Base-by-base conservation (phyloP, 2,797 vertebrate species). In the Semaprochilodus insignis region DNA sequence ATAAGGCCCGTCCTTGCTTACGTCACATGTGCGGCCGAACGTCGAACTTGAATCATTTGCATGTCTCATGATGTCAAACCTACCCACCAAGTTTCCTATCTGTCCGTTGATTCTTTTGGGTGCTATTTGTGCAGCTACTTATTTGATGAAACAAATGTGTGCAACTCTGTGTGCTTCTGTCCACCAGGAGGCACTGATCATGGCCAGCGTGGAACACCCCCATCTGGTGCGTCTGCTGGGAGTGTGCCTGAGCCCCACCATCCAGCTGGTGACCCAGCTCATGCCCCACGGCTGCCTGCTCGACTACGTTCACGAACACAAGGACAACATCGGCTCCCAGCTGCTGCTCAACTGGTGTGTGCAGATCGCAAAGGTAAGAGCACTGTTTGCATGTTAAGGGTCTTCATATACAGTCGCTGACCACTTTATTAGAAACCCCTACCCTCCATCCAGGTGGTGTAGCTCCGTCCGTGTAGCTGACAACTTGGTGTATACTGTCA, bases 191-290 rank as follows among this genome's bases (percentile, higher is more conserved):
- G 96, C 96, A 6, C 93, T 97, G 81, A 96, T 97, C 85, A 97
- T 97, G 96, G 96, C 96, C 82, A 97, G 96, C 81, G 94, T 97
- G 95, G 96, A 97, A 82, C 96, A 97, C 83, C 96, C 96, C 0
- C 96, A 97, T 87, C 91, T 97, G 82, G 95, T 96, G 60, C 93
- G 96, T 51, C 91, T 97, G 13, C 71, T 97, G 63, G 96, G 96
- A 0, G 96, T 97, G 48, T 96, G 95, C 77, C 83, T 97, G 87
- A 97, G 95, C 89, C 96, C 96, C 0, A 96, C 94, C 4, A 95
- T 97, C 60, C 96, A 97, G 52, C 91, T 97, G 1, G 96, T 97
- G 74, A 97, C 96, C 25, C 96, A 97, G 84, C 92, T 97, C 34
- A 96, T 97, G 96, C 96, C 96, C 14, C 95, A 97, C 1, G 96